A percentile compares a stretch with the other conserved stretches of the same genome.
These are phyloP conservation scores for Nerophis lumbriciformis DNA, from an alignment of 2,113 vertebrate genomes.

Conservation along the genomic window DNA sequence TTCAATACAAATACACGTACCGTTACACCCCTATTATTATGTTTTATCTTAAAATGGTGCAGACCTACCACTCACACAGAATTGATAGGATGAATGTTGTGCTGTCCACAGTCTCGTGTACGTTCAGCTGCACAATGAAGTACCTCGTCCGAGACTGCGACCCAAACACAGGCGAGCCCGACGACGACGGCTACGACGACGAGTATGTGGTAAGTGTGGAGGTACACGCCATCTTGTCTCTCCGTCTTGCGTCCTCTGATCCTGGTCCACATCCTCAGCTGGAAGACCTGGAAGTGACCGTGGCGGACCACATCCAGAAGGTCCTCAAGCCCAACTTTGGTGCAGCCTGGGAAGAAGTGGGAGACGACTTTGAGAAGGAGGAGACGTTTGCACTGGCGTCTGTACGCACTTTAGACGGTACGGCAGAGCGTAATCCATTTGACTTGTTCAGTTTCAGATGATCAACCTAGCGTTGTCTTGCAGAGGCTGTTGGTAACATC, in stretches of 20 bases:
- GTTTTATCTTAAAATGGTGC: too few species aligned
- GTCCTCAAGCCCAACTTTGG: conserved; percentile 92
- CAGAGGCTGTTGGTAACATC: conserved; percentile 95
- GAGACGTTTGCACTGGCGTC: conserved; percentile 94
- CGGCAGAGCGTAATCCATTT: not conserved
- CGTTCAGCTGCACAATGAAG: conserved; percentile 96
- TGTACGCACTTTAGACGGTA: conserved; percentile 90
- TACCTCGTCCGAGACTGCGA: conserved; percentile 92
- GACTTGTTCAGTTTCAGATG: not conserved
- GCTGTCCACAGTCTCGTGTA: conserved; percentile 77
- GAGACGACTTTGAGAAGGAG: conserved; percentile 92
- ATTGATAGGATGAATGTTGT: not conserved
- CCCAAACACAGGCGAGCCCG: conserved; percentile 88
- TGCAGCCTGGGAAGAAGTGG: conserved; percentile 96
- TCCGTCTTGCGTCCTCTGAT: not conserved
- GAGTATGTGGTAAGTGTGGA: conserved; percentile 87
- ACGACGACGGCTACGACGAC: conserved; percentile 92
- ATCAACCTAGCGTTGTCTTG: not conserved
- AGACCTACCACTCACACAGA: too few species aligned
- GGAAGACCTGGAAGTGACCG: conserved; percentile 89
- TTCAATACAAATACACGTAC: too few species aligned
- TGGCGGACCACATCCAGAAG: conserved; percentile 94
- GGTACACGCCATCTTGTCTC: not conserved
- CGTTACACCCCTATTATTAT: too few species aligned
- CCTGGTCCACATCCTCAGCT: conserved; percentile 62